Evolutionary conservation across 2,797 vertebrate species (phyloP), one percentile per base, ranked within the genome.

Genomic region (Gambusia yucatana): DNA sequence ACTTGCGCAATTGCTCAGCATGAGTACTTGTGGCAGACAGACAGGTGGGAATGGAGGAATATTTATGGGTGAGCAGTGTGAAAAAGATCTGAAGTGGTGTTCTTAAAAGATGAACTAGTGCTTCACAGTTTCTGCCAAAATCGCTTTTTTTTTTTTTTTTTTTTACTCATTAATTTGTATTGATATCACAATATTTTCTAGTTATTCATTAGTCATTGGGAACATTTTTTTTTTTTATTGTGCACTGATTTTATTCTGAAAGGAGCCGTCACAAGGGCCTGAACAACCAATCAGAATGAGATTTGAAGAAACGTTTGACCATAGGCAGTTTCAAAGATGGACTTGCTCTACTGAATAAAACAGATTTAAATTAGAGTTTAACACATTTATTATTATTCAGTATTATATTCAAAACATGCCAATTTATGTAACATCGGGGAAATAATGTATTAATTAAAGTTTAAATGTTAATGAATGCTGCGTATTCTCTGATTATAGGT

Each of bases 11-110:
- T 67, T 69, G 44, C 25, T n/a, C 41, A 44, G 22, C 39, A 69
- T 69, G 65, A 69, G 25, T n/a, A 69, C 4, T 1, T 47, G 75
- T 63, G 80, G 78, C 88, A 76, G 86, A 75, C 57, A 25, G 76
- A 33, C 9, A 1, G 81, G 74, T 16, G 39, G 69, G 41, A 63
- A 67, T 17, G n/a, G 30, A 72, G 73, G 63, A 73, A 72, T 20
- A 30, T 30, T 39, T 22, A 9, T 67, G 20, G 63, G 1, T 67
- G 17, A 67, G 63, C 8, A 41, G 9, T 65, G 33, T 39, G 33
- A 2, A 67, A 39, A 41, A 67, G 10, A 63, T 36, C 30, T 55
- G 52, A 33, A 36, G 6, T 65, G 7, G 33, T 65, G 17, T 39
- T 39, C 33, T 65, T 39, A 36, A 65, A 65, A 36, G 61, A 61